phyloP scores from a whole-genome alignment of 2,888 invertebrate genomes.

The Chesias legatella region DNA sequence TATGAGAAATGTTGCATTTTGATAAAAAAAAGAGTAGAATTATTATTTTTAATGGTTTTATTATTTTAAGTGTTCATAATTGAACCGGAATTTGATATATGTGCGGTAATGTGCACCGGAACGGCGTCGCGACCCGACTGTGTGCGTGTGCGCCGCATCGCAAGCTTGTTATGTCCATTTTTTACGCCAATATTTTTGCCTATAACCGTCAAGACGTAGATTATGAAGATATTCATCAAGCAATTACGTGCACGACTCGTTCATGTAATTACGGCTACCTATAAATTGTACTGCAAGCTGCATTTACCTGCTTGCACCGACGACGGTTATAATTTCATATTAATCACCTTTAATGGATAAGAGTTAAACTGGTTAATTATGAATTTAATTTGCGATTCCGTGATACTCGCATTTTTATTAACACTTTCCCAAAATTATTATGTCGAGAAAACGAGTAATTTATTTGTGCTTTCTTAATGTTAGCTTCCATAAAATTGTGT shows the following conservation, averaged over 20 bases:
- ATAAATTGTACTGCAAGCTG: slow-evolving; percentile 9
- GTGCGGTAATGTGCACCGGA: slow-evolving; percentile 46
- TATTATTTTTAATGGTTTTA: too few relatives aligned
- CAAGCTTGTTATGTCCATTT: slow-evolving; percentile 33
- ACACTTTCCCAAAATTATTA: too few relatives aligned
- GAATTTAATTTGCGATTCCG: too few relatives aligned
- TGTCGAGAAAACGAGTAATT: too few relatives aligned
- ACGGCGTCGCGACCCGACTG: slow-evolving; percentile 51
- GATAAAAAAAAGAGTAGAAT: too few relatives aligned
- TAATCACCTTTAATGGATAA: too few relatives aligned
- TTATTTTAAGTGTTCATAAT: too few relatives aligned
- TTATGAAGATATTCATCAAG: slow-evolving; percentile 24
- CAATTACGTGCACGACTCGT: slow-evolving; percentile 44
- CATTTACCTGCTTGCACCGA: neutral
- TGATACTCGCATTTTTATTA: too few relatives aligned
- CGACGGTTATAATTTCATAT: neutral
- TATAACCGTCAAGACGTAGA: slow-evolving; percentile 22
- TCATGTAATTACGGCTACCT: slow-evolving; percentile 17
- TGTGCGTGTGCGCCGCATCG: slow-evolving; percentile 35
- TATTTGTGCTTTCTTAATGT: too few relatives aligned
- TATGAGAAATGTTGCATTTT: too few relatives aligned
- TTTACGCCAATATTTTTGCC: slow-evolving; percentile 38
- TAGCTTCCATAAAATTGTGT: neutral
- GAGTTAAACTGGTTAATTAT: too few relatives aligned
- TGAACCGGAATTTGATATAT: slow-evolving; percentile 11